Conservation (phyloP, 2,888 invertebrate species). For the Dioctria linearis region DNA sequence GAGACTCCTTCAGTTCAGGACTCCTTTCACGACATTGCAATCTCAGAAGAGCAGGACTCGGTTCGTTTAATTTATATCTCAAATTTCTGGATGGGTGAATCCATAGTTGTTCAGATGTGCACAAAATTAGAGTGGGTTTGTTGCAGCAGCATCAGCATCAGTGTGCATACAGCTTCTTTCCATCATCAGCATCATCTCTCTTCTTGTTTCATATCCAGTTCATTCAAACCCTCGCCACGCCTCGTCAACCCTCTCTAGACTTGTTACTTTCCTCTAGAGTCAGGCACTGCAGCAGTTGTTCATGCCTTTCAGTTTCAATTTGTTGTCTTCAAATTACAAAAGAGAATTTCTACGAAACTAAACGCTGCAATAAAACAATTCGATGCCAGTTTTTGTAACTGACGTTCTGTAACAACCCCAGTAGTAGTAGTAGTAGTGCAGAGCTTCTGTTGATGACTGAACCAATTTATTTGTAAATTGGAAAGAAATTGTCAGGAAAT, state of each 20-base stretch:
- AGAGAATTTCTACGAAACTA: slow-evolving; percentile 21
- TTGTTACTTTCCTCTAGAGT: background rate
- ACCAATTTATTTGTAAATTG: slow-evolving; percentile 46
- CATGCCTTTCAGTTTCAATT: slow-evolving; percentile 47
- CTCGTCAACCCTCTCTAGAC: too few species aligned
- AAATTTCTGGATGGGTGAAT: slow-evolving; percentile 39
- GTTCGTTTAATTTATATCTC: slow-evolving; percentile 44
- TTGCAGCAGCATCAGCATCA: background rate
- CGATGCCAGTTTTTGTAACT: slow-evolving; percentile 38
- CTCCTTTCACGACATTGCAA: background rate
- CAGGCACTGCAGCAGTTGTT: slow-evolving; percentile 29
- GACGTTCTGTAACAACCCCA: background rate
- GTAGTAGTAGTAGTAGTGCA: background rate
- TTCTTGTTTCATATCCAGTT: too few species aligned
- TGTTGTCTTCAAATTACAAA: slow-evolving; percentile 31
- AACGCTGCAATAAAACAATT: slow-evolving; percentile 39
- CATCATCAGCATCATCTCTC: too few species aligned
- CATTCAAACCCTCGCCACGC: too few species aligned
- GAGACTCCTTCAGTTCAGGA: background rate
- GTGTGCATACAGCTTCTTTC: too few species aligned
- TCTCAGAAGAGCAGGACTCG: slow-evolving; percentile 30
- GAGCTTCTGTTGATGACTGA: slow-evolving; percentile 40
- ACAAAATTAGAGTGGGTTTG: slow-evolving; percentile 1
- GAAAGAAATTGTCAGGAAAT: slow-evolving; percentile 40
- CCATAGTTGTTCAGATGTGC: slow-evolving; percentile 34